Evolutionary conservation across 2,888 invertebrate genomes (phyloP).

Genomic region (Camponotus fellah): DNA sequence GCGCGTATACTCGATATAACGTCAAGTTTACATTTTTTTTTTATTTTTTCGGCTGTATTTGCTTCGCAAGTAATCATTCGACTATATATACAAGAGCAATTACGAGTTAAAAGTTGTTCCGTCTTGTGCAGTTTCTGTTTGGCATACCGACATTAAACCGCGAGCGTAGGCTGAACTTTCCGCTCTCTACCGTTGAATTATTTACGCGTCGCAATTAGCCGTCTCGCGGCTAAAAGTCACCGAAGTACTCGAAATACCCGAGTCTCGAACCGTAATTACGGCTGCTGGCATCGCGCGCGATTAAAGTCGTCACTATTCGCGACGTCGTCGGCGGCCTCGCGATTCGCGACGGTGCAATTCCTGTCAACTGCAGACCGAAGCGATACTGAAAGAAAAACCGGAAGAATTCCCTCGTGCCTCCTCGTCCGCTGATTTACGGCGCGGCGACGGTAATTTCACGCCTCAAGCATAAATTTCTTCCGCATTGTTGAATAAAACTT

Average conservation of each 20-base stretch:
- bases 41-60: neutral
- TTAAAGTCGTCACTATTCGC: constrained; percentile 56
- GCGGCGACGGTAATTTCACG: constrained; percentile 61
- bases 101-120: constrained; percentile 27
- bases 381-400: constrained; percentile 24
- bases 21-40: neutral
- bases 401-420: constrained; percentile 13
- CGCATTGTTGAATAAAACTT: constrained; percentile 64
- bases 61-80: neutral
- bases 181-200: constrained; percentile 64
- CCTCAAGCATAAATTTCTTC: constrained; percentile 57
- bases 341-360: constrained; percentile 20
- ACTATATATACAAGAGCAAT: constrained; percentile 18
- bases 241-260: constrained; percentile 25
- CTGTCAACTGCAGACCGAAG: constrained; percentile 22
- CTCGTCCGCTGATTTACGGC: constrained; percentile 60
- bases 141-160: neutral
- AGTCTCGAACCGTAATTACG: constrained; percentile 47
- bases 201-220: constrained; percentile 65
- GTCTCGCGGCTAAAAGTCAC: constrained; percentile 28
- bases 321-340: constrained; percentile 30
- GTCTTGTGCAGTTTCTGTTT: constrained; percentile 24
- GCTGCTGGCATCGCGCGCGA: constrained; percentile 22
- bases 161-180: constrained; percentile 44
- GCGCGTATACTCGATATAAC: neutral